phyloP scores from a whole-genome alignment of 2,888 invertebrate species.

The Tipula helvola region DNA sequence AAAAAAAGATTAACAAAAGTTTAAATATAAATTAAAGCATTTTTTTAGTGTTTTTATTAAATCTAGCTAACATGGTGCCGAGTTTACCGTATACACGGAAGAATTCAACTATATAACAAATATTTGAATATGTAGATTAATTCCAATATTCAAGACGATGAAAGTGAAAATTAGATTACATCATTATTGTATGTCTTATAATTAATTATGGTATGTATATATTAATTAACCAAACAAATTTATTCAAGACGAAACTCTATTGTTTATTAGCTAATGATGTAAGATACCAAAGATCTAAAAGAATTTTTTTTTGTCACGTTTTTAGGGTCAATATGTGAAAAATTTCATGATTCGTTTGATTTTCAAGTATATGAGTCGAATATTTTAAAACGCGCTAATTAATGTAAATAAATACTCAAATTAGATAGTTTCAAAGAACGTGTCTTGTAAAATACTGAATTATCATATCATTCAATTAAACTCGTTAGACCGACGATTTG shows the following conservation, averaged over 20 bases:
- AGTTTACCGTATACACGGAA: no score
- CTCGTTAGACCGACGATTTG: neutral
- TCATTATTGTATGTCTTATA: neutral
- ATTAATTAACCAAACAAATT: neutral
- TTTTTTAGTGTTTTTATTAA: no score
- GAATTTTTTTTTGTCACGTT: neutral
- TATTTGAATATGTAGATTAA: neutral
- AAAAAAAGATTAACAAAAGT: no score
- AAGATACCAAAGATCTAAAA: neutral
- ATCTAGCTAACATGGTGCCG: no score
- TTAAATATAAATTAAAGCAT: no score
- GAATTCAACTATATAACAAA: neutral
- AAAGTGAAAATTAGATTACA: neutral
- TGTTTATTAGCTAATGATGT: neutral
- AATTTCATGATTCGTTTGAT: neutral
- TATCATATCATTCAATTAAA: neutral
- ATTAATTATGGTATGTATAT: neutral
- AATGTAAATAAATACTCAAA: neutral
- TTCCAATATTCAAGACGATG: neutral
- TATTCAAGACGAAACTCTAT: neutral
- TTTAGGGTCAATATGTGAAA: neutral
- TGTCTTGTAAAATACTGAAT: neutral
- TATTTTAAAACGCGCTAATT: neutral
- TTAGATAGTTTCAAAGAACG: neutral
- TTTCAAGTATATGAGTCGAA: neutral